These are phyloP conservation scores for Corynorhinus townsendii DNA, from an alignment of 2,113 vertebrate species.

Conservation along the genomic window DNA sequence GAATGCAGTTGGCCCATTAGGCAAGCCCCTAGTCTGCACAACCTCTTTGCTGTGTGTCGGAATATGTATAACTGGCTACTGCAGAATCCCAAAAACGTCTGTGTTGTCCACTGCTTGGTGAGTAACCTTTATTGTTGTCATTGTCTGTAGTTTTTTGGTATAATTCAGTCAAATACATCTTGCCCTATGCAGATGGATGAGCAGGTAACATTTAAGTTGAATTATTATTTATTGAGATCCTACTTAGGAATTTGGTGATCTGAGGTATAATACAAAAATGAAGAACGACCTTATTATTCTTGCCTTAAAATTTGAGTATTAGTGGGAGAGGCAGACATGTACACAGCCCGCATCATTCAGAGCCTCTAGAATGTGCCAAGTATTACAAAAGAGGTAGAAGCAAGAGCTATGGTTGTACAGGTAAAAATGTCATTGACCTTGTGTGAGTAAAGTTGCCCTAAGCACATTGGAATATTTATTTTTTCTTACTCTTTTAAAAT, in stretches of 20 bases:
- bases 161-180: not conserved
- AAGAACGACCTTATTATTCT: not conserved
- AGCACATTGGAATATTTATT: not conserved
- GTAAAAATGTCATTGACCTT: not conserved
- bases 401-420: not conserved
- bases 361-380: not conserved
- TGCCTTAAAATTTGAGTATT: not conserved
- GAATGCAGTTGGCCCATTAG: constrained; percentile 97
- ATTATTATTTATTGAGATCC: not conserved
- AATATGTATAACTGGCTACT: constrained; percentile 99
- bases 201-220: not conserved
- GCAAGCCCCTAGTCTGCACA: constrained; percentile 97
- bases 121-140: constrained; percentile 62
- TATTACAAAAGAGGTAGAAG: not conserved
- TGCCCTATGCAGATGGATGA: not conserved
- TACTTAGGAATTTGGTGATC: not conserved
- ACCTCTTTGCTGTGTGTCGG: constrained; percentile 97
- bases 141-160: not conserved
- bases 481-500: not conserved
- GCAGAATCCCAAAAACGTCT: constrained; percentile 99
- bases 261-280: not conserved
- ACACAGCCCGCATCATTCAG: not conserved
- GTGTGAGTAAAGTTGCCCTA: not conserved
- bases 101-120: constrained; percentile 99
- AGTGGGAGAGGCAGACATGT: not conserved